phyloP scores from a whole-genome alignment of 2,113 vertebrate species.

The Micronycteris hirsuta region DNA sequence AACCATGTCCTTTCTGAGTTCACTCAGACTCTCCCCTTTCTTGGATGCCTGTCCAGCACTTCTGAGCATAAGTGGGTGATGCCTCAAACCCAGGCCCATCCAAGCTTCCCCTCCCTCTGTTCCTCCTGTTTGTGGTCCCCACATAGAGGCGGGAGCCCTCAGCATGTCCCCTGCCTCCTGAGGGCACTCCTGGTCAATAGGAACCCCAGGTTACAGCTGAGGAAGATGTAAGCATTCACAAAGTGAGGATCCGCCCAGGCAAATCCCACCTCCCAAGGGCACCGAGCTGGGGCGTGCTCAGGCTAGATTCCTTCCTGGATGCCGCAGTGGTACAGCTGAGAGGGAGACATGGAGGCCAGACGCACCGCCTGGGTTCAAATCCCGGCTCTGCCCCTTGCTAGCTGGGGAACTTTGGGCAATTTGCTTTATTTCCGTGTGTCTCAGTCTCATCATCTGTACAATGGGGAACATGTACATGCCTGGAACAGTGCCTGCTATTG shows the following conservation, averaged over 20 bases:
- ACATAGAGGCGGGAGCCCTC: not conserved
- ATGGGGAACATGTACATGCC: too few species aligned
- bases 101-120: not conserved
- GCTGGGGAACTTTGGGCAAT: not conserved
- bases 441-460: not conserved
- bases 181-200: not conserved
- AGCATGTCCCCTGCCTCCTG: not conserved
- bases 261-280: not conserved
- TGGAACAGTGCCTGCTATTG: not conserved
- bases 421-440: not conserved
- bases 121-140: not conserved
- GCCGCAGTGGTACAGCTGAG: too few species aligned
- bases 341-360: not conserved
- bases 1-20: not conserved
- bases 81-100: not conserved
- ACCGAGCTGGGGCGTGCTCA: not conserved
- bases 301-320: not conserved
- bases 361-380: not conserved
- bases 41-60: not conserved
- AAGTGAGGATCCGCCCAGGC: not conserved
- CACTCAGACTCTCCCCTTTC: not conserved
- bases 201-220: not conserved
- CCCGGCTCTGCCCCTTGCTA: not conserved
- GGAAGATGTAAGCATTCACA: not conserved
- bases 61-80: not conserved